These are phyloP conservation scores for Macrostomum lignano DNA, from an alignment of 1,140 invertebrate genomes.

Conservation along the genomic window DNA sequence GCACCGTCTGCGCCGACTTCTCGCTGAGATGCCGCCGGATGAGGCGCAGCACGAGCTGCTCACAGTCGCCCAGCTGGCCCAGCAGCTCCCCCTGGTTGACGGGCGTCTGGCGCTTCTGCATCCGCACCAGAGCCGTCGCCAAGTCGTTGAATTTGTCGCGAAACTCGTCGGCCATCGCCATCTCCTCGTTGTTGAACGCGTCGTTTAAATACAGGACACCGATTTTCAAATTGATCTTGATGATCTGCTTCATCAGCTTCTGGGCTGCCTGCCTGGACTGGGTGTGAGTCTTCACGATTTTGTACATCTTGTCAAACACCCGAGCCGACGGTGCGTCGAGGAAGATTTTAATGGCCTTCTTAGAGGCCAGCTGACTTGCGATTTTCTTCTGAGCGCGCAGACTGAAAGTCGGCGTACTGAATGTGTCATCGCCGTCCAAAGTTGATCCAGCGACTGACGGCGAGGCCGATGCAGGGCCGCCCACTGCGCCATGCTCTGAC, in stretches of 20 bases:
- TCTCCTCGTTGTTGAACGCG: constrained; percentile 40
- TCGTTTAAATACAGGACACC: constrained; percentile 48
- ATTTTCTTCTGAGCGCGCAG: constrained; percentile 70
- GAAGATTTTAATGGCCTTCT: constrained; percentile 47
- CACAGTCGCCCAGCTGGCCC: constrained; percentile 28
- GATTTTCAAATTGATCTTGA: constrained; percentile 68
- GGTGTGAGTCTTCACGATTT: constrained; percentile 40
- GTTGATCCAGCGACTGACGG: too few species aligned
- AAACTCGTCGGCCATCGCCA: constrained; percentile 35
- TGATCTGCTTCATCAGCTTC: constrained; percentile 69
- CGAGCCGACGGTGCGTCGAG: constrained; percentile 57
- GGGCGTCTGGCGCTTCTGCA: constrained; percentile 24
- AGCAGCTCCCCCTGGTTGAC: constrained; percentile 19
- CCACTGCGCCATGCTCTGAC: too few species aligned
- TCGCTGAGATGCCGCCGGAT: constrained; percentile 49
- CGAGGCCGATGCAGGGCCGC: too few species aligned
- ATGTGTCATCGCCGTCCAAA: too few species aligned
- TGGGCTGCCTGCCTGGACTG: constrained; percentile 58
- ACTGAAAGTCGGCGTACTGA: constrained; percentile 34
- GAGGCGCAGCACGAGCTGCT: constrained; percentile 35
- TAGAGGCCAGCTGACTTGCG: constrained; percentile 42
- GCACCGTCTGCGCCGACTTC: constrained; percentile 32
- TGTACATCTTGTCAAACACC: constrained; percentile 51
- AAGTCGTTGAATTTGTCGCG: constrained; percentile 10
- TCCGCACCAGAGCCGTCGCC: constrained; percentile 6